A percentile compares a stretch with the other conserved stretches of the same genome.
These are phyloP conservation scores for Pantherophis alleghaniensis DNA, from an alignment of 2,797 vertebrate species.

Conservation along the genomic window DNA sequence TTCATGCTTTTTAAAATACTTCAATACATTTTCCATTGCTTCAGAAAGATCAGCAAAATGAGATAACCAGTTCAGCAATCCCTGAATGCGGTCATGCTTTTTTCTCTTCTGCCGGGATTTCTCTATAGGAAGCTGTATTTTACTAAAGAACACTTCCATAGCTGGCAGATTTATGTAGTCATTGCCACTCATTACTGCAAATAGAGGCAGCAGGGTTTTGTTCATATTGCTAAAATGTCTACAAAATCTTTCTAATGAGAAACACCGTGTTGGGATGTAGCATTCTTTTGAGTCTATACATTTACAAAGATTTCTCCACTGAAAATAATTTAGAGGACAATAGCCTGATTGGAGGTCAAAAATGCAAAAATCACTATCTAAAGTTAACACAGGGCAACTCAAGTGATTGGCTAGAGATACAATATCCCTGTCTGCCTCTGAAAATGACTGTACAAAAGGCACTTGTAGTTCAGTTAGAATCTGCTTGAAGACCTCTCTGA, in stretches of 20 bases:
- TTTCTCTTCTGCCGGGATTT: conserved; percentile 46
- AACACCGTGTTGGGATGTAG: conserved; percentile 81
- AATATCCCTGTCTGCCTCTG: conserved; percentile 91
- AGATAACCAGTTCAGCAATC: conserved; percentile 84
- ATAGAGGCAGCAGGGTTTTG: conserved; percentile 82
- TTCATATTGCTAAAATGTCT: conserved; percentile 77
- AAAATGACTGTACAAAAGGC: conserved; percentile 84
- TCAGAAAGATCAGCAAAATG: conserved; percentile 71
- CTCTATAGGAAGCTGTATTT: conserved; percentile 53
- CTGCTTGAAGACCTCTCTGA: conserved; percentile 83
- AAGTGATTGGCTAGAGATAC: conserved; percentile 88
- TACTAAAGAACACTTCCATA: conserved; percentile 73
- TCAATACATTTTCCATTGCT: conserved; percentile 78
- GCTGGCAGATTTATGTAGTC: conserved; percentile 77
- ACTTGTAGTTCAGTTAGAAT: conserved; percentile 77
- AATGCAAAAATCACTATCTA: conserved; percentile 94
- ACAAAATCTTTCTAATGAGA: conserved; percentile 78
- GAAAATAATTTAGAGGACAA: conserved; percentile 82
- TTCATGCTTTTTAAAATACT: conserved; percentile 68
- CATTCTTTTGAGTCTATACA: conserved; percentile 51
- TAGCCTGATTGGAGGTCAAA: conserved; percentile 89
- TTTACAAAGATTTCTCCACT: conserved; percentile 78
- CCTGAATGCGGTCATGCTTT: conserved; percentile 72
- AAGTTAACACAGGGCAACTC: conserved; percentile 88
- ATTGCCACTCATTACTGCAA: conserved; percentile 87